A percentile compares a stretch with the other conserved stretches of the same genome.
Evolutionary conservation across 2,797 vertebrate species (phyloP).

Genomic region (Coccyzus lansbergi): DNA sequence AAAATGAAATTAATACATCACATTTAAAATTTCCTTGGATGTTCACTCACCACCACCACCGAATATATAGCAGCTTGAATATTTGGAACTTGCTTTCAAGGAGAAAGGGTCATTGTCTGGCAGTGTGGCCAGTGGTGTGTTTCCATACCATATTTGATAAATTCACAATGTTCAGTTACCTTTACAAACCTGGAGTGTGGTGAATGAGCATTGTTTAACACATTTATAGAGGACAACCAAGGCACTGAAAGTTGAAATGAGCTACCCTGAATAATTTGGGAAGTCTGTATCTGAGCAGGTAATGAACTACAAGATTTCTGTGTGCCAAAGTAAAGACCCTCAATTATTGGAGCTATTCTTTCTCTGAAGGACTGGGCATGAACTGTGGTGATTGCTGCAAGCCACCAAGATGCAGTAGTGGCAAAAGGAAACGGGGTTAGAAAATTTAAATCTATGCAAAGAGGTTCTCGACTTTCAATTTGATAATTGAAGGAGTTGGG

Average conservation of each 20-base stretch:
- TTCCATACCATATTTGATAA: not conserved
- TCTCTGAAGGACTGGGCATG: not conserved
- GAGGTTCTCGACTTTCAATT: not conserved
- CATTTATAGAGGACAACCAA: not conserved
- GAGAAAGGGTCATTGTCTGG: not conserved
- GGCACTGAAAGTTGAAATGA: not conserved
- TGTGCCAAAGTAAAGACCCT: accelerated
- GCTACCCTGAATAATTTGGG: not conserved
- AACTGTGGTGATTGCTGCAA: not conserved
- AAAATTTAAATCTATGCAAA: not conserved
- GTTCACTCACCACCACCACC: not conserved
- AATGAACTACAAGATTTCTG: not conserved
- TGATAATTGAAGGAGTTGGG: not conserved
- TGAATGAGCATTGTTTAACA: not conserved
- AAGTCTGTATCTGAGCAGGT: not conserved
- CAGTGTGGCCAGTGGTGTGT: not conserved
- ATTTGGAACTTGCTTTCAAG: not conserved
- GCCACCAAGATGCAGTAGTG: not conserved
- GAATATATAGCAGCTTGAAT: not conserved
- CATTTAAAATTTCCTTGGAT: not conserved
- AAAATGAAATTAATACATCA: not conserved
- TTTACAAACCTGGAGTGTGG: not conserved
- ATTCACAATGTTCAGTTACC: not conserved
- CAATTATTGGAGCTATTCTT: not conserved
- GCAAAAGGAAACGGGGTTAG: not conserved